These are phyloP conservation scores for Tyrannus savana DNA, from an alignment of 2,113 vertebrate genomes.

Conservation along the genomic window DNA sequence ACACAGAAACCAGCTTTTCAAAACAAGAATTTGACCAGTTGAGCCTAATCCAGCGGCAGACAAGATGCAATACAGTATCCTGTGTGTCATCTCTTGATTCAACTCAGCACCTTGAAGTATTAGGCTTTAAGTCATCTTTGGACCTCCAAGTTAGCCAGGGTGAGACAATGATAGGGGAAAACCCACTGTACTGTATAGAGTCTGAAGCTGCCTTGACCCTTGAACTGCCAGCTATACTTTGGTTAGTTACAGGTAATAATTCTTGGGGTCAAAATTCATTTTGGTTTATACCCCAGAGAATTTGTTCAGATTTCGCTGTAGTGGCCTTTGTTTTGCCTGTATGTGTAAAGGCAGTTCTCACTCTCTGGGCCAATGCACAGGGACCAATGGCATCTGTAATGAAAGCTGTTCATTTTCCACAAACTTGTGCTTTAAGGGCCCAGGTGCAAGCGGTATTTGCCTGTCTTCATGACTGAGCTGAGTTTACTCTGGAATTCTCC, in stretches of 20 bases:
- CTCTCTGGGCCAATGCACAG: neutral
- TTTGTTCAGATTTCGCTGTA: neutral
- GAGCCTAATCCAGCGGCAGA: neutral
- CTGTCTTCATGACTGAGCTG: neutral
- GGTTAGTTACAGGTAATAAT: neutral
- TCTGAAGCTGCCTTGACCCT: neutral
- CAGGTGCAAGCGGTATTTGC: neutral
- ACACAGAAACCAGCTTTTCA: neutral
- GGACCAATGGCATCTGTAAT: neutral
- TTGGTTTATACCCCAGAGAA: neutral
- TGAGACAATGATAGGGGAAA: neutral
- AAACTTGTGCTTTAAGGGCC: neutral
- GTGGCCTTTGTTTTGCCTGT: neutral
- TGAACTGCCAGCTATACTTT: neutral
- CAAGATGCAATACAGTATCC: neutral
- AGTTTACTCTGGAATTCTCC: neutral
- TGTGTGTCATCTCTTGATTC: neutral
- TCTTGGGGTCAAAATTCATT: neutral
- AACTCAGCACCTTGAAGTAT: neutral
- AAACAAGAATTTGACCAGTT: neutral
- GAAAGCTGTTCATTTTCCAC: neutral
- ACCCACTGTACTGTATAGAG: rapidly evolving
- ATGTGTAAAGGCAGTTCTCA: neutral
- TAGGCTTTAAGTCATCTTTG: neutral
- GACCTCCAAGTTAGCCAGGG: neutral